A percentile compares a stretch with the other conserved stretches of the same genome.
These are phyloP conservation scores for Coendou prehensilis DNA, from an alignment of 2,797 vertebrate genomes.

Conservation along the genomic window DNA sequence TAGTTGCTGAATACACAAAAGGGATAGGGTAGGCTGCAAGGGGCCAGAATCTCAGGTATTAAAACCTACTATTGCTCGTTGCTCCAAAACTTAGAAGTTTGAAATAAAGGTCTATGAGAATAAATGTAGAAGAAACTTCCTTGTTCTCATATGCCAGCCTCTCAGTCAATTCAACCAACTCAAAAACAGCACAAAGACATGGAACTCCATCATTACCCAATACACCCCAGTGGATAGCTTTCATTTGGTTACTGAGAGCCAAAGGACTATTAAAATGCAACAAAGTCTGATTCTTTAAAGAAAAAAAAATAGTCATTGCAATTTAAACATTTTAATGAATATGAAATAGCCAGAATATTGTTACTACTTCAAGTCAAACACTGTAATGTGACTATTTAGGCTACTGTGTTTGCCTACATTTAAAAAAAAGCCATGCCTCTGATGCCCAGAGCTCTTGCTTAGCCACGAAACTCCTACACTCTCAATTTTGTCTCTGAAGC, in stretches of 20 bases:
- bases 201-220: background rate
- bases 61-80: background rate
- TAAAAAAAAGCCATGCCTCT: background rate
- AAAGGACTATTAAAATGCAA: constrained; percentile 63
- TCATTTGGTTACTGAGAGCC: constrained; percentile 7
- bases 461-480: background rate
- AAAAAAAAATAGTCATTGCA: constrained; percentile 53
- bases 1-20: background rate
- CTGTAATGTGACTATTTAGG: constrained; percentile 57
- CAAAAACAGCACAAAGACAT: background rate
- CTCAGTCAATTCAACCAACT: background rate
- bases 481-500: background rate
- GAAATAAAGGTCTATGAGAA: background rate
- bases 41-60: background rate
- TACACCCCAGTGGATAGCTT: background rate
- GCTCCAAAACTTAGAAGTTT: background rate
- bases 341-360: constrained; percentile 76
- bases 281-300: constrained; percentile 62
- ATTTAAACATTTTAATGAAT: constrained; percentile 81
- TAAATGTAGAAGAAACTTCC: background rate
- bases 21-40: background rate
- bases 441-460: background rate
- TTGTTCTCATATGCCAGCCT: background rate
- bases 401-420: background rate
- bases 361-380: constrained; percentile 77